These are phyloP conservation scores for Papilio elwesi DNA, from an alignment of 2,888 invertebrate genomes.

Conservation along the genomic window DNA sequence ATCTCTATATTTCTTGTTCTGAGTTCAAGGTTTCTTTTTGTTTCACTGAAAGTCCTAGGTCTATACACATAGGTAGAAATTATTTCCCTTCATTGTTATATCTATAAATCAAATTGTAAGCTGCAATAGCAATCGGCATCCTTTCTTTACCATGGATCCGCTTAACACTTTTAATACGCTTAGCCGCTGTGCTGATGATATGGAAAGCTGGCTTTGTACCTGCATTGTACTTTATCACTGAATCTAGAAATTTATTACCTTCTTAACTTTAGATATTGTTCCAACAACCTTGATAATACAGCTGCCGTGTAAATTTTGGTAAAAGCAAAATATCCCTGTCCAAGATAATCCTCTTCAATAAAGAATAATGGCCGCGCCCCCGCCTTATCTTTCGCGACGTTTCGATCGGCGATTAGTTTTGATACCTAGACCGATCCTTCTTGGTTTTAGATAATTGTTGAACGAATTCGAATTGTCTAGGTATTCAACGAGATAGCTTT, in stretches of 20 bases:
- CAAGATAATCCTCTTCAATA: slow-evolving; percentile 47
- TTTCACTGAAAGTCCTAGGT: too few relatives aligned
- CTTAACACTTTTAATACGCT: too few relatives aligned
- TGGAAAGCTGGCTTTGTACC: too few relatives aligned
- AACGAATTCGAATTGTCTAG: slow-evolving; percentile 24
- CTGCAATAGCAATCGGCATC: too few relatives aligned
- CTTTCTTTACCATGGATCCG: too few relatives aligned
- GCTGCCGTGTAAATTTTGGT: slow-evolving; percentile 38
- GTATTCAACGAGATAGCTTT: slow-evolving; percentile 7
- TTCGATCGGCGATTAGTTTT: slow-evolving; percentile 46
- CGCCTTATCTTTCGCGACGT: slow-evolving; percentile 45
- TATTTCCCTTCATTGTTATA: too few relatives aligned
- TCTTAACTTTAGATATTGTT: slow-evolving; percentile 6
- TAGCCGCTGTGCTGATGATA: too few relatives aligned
- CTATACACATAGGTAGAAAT: too few relatives aligned
- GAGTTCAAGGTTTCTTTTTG: too few relatives aligned
- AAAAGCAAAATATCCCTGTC: slow-evolving; percentile 44
- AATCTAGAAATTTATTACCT: not conserved
- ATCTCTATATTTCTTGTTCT: too few relatives aligned
- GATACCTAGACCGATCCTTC: slow-evolving; percentile 35
- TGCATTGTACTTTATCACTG: too few relatives aligned
- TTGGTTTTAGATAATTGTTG: slow-evolving; percentile 33
- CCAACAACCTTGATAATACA: slow-evolving; percentile 29
- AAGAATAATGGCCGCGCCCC: slow-evolving; percentile 46
- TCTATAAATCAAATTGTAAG: too few relatives aligned